These are phyloP conservation scores for Merluccius polli DNA, from an alignment of 2,797 vertebrate species.

Conservation along the genomic window DNA sequence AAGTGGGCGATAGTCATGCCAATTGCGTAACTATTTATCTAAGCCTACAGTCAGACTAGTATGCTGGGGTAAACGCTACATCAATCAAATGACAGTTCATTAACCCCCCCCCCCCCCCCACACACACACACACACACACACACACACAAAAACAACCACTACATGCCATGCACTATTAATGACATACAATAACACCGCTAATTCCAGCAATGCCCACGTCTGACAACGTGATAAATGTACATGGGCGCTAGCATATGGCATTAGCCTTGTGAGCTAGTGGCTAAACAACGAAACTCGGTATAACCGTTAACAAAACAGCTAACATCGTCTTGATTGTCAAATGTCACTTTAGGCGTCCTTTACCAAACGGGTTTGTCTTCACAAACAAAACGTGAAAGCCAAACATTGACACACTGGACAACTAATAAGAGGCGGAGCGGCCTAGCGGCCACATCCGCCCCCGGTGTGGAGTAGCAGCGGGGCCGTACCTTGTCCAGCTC, in stretches of 20 bases:
- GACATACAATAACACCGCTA: background rate
- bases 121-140: too few relatives aligned
- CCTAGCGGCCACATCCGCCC: slow-evolving; percentile 42
- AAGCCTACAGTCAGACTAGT: background rate
- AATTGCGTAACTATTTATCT: background rate
- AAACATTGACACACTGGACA: background rate
- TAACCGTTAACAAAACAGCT: background rate
- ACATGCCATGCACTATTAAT: background rate
- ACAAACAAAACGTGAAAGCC: background rate
- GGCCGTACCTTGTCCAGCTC: slow-evolving; percentile 88
- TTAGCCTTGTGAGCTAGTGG: background rate
- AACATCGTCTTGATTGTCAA: background rate
- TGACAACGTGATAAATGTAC: background rate
- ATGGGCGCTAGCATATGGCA: background rate
- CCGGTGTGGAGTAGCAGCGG: slow-evolving; percentile 28
- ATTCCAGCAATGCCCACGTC: background rate
- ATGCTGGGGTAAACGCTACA: background rate
- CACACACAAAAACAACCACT: too few relatives aligned
- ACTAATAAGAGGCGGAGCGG: slow-evolving; percentile 16
- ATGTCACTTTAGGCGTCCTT: background rate
- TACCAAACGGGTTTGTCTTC: background rate
- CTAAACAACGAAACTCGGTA: background rate
- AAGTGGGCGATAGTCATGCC: background rate
- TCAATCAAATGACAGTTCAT: background rate
- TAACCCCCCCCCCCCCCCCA: too few relatives aligned